These are phyloP conservation scores for Cryptotis parvus DNA, from an alignment of 2,113 vertebrate genomes.

Conservation along the genomic window DNA sequence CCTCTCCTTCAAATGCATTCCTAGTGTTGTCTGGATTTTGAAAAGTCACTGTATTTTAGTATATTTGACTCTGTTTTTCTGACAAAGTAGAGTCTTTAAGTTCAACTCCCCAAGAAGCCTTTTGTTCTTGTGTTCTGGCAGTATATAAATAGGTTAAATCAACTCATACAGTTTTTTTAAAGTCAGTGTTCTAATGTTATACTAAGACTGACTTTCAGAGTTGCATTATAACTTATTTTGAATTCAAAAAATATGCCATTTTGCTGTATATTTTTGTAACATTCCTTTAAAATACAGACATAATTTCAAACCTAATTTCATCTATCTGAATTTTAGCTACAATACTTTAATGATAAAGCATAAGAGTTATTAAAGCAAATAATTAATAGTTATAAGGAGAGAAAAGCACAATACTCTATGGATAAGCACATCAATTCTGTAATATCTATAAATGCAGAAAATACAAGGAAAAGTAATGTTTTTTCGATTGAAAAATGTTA, in stretches of 20 bases:
- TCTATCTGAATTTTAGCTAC: constrained; percentile 34
- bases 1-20: constrained; percentile 72
- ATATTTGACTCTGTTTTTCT: constrained; percentile 78
- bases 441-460: constrained; percentile 33
- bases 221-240: constrained; percentile 47
- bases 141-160: constrained; percentile 82
- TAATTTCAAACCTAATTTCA: background rate
- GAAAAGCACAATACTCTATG: background rate
- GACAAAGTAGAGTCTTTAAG: constrained; percentile 77
- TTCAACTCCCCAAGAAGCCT: constrained; percentile 61
- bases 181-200: constrained; percentile 69
- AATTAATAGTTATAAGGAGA: constrained; percentile 56
- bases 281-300: constrained; percentile 34
- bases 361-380: constrained; percentile 37
- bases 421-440: background rate
- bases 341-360: background rate
- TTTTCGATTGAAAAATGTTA: constrained; percentile 1
- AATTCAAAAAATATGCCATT: constrained; percentile 64
- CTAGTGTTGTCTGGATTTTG: constrained; percentile 63
- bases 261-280: constrained; percentile 54
- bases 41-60: constrained; percentile 65
- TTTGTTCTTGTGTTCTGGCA: constrained; percentile 73
- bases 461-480: constrained; percentile 10
- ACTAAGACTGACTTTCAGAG: constrained; percentile 68
- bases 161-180: constrained; percentile 77